Evolutionary conservation across 2,797 vertebrate genomes (phyloP).

Genomic region (Takifugu ocellatus): DNA sequence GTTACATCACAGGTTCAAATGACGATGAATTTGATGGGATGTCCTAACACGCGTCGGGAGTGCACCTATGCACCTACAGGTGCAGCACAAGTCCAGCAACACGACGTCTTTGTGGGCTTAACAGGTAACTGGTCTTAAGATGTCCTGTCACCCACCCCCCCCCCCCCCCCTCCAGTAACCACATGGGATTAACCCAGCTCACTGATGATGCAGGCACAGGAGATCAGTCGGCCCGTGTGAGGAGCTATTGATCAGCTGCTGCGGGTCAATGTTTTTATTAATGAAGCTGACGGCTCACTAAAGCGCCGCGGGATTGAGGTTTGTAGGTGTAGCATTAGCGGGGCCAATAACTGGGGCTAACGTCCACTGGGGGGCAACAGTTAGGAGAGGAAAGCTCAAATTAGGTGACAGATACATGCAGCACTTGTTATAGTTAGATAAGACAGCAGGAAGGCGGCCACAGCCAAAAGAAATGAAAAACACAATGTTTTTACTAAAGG

Average conservation of each 20-base stretch:
- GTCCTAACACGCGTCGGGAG: constrained; percentile 11
- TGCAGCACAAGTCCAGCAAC: constrained; percentile 16
- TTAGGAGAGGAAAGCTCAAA: constrained; percentile 6
- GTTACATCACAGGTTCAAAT: too few relatives aligned
- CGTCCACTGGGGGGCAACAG: neutral
- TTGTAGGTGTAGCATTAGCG: constrained; percentile 9
- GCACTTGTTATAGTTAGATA: neutral
- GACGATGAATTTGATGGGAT: too few relatives aligned
- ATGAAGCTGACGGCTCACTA: constrained; percentile 31
- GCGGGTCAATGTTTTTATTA: constrained; percentile 52
- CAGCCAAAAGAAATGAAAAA: neutral
- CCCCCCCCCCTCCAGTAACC: neutral
- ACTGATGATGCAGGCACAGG: constrained; percentile 36
- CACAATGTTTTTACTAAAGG: neutral
- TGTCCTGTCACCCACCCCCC: neutral
- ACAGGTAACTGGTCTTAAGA: constrained; percentile 26
- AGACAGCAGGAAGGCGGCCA: neutral
- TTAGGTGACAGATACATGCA: constrained; percentile 2
- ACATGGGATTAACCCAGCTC: constrained; percentile 35
- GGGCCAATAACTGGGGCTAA: constrained; percentile 26
- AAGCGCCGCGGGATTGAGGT: constrained; percentile 16
- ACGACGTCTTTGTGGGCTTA: constrained; percentile 36
- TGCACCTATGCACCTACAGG: constrained; percentile 22
- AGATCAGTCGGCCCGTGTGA: constrained; percentile 41
- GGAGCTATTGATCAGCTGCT: constrained; percentile 49